Conservation (phyloP, 2,113 vertebrate genomes). For the Poicephalus meyeri region DNA sequence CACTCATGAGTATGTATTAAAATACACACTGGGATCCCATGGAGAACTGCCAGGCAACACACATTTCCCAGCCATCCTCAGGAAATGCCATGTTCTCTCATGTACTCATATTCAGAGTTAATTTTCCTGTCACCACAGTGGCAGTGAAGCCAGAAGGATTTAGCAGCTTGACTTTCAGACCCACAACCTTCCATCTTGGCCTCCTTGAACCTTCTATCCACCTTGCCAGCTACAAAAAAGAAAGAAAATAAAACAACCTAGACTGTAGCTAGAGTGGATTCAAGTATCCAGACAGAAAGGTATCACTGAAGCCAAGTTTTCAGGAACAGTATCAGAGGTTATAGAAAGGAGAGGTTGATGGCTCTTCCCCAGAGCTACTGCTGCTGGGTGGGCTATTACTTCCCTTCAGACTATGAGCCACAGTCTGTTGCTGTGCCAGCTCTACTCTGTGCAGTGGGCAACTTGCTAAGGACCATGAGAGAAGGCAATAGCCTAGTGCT, state of each 20-base stretch:
- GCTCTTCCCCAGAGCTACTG: not conserved
- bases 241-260: not conserved
- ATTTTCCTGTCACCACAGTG: not conserved
- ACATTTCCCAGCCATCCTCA: not conserved
- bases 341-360: not conserved
- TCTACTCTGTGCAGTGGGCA: not conserved
- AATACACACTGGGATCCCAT: not conserved
- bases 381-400: not conserved
- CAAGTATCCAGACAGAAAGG: not conserved
- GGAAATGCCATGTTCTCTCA: not conserved
- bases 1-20: rapidly evolving
- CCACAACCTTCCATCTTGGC: not conserved
- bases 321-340: not conserved
- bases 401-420: not conserved
- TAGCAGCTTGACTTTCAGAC: not conserved
- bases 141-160: not conserved
- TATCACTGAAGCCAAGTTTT: not conserved
- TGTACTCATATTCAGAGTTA: not conserved
- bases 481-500: not conserved
- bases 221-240: not conserved
- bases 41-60: not conserved
- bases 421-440: not conserved
- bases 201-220: not conserved
- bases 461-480: not conserved
- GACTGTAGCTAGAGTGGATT: not conserved